phyloP scores from a whole-genome alignment of 92 coral and sea anemone genomes.

The Bergia puertoricense region DNA sequence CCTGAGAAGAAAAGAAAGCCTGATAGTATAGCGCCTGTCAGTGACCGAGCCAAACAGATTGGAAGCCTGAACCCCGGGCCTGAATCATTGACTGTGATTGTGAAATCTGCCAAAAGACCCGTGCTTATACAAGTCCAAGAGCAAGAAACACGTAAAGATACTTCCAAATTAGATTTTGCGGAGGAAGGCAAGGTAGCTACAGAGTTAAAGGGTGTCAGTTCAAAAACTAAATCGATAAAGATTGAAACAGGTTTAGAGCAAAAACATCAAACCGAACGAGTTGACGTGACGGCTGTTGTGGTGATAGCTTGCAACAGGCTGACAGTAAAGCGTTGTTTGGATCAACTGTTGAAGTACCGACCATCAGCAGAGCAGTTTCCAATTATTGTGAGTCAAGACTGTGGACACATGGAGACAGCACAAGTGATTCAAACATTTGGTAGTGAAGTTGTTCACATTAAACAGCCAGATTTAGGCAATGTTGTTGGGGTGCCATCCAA shows the following conservation, averaged over 20 bases:
- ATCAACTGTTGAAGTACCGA: constrained; percentile 77
- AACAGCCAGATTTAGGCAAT: constrained; percentile 85
- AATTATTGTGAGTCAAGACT: constrained; percentile 92
- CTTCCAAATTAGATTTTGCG: neutral
- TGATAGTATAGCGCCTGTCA: neutral
- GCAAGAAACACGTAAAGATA: neutral
- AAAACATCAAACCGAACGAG: constrained; percentile 12
- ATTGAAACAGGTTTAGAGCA: neutral
- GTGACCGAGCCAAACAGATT: neutral
- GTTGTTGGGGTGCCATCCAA: constrained; percentile 72
- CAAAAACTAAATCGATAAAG: neutral
- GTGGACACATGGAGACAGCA: constrained; percentile 85
- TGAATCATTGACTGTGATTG: neutral
- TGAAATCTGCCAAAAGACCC: neutral
- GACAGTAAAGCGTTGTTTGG: constrained; percentile 82
- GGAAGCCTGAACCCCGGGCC: neutral
- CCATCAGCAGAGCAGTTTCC: constrained; percentile 87
- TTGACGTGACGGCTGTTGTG: constrained; percentile 62
- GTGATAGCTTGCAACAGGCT: constrained; percentile 96
- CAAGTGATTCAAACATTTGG: constrained; percentile 76
- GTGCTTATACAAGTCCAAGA: neutral
- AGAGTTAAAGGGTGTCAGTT: neutral
- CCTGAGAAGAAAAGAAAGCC: constrained; percentile 1
- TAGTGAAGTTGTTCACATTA: constrained; percentile 59
- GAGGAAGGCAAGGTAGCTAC: neutral